Conservation (phyloP, 1,140 invertebrate species). For the Drosophila orena region DNA sequence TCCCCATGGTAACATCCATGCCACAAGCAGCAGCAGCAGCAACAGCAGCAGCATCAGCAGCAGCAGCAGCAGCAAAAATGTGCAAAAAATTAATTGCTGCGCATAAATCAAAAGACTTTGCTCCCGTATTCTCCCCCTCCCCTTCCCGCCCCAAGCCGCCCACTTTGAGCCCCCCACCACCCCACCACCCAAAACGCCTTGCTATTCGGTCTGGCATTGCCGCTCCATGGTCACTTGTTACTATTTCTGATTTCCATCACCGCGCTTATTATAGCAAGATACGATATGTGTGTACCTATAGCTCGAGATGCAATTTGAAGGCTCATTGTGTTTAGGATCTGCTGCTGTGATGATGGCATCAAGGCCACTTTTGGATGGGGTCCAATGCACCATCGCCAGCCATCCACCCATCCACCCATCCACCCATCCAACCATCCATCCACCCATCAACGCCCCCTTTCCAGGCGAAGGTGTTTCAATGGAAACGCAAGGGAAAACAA, state of each 20-base stretch:
- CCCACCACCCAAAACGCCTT: not conserved
- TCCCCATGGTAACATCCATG: conserved; percentile 66
- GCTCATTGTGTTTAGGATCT: conserved; percentile 43
- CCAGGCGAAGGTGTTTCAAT: conserved; percentile 26
- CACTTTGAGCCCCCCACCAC: conserved; percentile 3
- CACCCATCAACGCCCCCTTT: not conserved
- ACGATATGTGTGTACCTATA: conserved; percentile 3
- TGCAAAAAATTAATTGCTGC: conserved; percentile 83
- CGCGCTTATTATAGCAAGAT: conserved; percentile 1
- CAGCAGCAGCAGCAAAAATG: conserved; percentile 57
- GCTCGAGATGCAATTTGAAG: conserved; percentile 17
- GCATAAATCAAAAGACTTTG: conserved; percentile 83
- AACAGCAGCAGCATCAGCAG: conserved; percentile 35
- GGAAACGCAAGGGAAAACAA: not conserved
- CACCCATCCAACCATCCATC: not conserved
- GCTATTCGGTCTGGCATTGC: conserved; percentile 6
- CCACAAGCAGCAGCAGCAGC: conserved; percentile 25
- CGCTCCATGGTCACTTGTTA: conserved; percentile 24
- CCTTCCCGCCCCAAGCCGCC: not conserved
- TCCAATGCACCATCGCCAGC: conserved; percentile 24
- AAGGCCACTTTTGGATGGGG: conserved; percentile 51
- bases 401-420: too few species aligned
- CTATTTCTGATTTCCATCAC: conserved; percentile 60
- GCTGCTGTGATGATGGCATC: conserved; percentile 15
- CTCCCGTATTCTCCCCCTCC: conserved; percentile 6